phyloP scores from a whole-genome alignment of 2,113 vertebrate species.

The Mustelus asterias region DNA sequence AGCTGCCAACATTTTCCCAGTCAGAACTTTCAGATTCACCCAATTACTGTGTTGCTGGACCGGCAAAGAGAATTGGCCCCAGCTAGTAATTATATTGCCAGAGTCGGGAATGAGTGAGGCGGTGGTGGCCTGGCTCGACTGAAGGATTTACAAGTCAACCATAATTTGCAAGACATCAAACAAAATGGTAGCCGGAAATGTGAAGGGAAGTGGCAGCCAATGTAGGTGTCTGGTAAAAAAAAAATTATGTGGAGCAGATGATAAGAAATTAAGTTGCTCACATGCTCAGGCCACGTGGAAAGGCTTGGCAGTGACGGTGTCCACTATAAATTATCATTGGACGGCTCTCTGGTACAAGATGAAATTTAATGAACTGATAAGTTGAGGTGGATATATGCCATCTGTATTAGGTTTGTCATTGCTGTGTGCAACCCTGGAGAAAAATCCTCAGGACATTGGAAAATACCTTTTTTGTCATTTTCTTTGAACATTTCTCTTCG shows the following conservation, averaged over 20 bases:
- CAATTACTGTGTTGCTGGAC: not conserved
- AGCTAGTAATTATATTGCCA: not conserved
- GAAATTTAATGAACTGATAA: not conserved
- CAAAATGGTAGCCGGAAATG: not conserved
- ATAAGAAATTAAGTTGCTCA: not conserved
- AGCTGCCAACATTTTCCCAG: not conserved
- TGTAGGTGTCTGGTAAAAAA: too few relatives aligned
- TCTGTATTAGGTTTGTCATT: too few relatives aligned
- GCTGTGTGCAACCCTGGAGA: too few relatives aligned
- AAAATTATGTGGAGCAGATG: too few relatives aligned
- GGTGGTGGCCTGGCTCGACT: not conserved
- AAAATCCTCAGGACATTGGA: too few relatives aligned
- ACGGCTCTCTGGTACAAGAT: not conserved
- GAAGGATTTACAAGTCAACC: not conserved
- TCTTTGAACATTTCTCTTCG: too few relatives aligned
- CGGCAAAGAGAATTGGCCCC: not conserved
- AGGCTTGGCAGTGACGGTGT: not conserved
- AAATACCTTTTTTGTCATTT: too few relatives aligned
- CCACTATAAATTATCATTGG: too few relatives aligned
- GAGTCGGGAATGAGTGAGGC: too few relatives aligned
- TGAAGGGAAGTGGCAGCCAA: not conserved
- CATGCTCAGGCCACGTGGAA: not conserved
- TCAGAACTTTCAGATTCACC: not conserved
- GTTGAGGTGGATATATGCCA: not conserved
- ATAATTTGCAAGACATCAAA: not conserved